Conservation (phyloP, 2,113 vertebrate genomes). For the Verasper variegatus region DNA sequence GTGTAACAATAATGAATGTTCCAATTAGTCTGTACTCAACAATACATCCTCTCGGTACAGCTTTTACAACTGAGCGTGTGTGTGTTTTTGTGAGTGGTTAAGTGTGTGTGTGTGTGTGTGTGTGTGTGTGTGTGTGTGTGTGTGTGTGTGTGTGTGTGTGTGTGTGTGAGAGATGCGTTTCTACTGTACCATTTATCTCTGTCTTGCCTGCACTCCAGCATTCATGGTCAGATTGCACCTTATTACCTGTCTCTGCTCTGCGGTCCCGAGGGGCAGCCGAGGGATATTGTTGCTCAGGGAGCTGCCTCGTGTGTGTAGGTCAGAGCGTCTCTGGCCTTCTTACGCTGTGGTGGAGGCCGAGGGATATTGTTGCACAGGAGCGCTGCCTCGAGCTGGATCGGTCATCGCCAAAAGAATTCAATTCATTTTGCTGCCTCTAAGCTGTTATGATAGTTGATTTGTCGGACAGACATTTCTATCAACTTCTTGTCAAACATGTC, state of each 20-base stretch:
- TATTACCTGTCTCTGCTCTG: conserved; percentile 63
- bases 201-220: conserved; percentile 50
- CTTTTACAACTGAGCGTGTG: not conserved
- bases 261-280: conserved; percentile 41
- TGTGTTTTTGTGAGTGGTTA: conserved; percentile 7
- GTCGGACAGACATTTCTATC: not conserved
- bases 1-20: conserved; percentile 64
- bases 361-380: too few relatives aligned
- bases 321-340: conserved; percentile 31
- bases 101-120: conserved; percentile 34
- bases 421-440: not conserved
- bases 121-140: conserved; percentile 44
- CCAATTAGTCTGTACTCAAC: conserved; percentile 53
- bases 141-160: conserved; percentile 34
- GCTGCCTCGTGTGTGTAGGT: conserved; percentile 42
- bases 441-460: not conserved
- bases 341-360: not conserved
- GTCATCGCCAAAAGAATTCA: not conserved
- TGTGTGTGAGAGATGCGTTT: conserved; percentile 53
- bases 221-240: conserved; percentile 66
- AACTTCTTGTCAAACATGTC: not conserved
- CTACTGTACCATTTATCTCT: conserved; percentile 66
- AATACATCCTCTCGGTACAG: conserved; percentile 38
- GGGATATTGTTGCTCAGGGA: conserved; percentile 59
- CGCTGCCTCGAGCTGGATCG: not conserved